These are phyloP conservation scores for Xestia sexstrigata DNA, from an alignment of 2,888 invertebrate species.

Conservation along the genomic window DNA sequence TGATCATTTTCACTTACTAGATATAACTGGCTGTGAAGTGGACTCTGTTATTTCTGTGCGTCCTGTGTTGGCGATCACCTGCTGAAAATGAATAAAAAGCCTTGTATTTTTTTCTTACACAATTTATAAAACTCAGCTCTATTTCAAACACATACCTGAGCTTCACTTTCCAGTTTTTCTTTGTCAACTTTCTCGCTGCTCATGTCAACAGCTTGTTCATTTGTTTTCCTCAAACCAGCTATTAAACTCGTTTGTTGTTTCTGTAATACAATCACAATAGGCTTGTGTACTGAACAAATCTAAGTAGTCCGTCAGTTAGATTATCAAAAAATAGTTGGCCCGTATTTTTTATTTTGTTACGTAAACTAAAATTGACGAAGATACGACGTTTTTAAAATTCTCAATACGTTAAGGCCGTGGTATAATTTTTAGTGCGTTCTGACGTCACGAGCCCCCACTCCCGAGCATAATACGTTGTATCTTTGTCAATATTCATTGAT, in stretches of 20 bases:
- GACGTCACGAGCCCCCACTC: no score
- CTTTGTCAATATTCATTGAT: no score
- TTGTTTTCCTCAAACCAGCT: conserved; percentile 96
- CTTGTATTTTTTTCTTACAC: neutral
- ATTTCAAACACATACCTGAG: conserved; percentile 74
- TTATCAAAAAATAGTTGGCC: no score
- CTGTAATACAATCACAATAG: conserved; percentile 84
- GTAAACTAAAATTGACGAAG: no score
- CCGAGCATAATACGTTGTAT: no score
- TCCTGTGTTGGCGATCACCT: conserved; percentile 78
- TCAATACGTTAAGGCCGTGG: no score
- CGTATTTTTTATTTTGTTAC: no score
- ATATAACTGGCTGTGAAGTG: conserved; percentile 86
- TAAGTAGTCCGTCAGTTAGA: no score
- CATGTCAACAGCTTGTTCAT: conserved; percentile 92
- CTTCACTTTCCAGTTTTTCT: conserved; percentile 86
- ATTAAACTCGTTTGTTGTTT: conserved; percentile 98
- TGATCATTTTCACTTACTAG: conserved; percentile 76
- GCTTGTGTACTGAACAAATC: no score
- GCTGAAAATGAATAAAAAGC: conserved; percentile 66
- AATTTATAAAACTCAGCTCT: neutral
- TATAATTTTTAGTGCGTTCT: no score
- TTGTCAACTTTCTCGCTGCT: conserved; percentile 92
- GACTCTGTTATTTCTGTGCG: conserved; percentile 87
- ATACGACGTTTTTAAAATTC: no score